These are phyloP conservation scores for Lophura nycthemera DNA, from an alignment of 2,113 vertebrate genomes.

Conservation along the genomic window DNA sequence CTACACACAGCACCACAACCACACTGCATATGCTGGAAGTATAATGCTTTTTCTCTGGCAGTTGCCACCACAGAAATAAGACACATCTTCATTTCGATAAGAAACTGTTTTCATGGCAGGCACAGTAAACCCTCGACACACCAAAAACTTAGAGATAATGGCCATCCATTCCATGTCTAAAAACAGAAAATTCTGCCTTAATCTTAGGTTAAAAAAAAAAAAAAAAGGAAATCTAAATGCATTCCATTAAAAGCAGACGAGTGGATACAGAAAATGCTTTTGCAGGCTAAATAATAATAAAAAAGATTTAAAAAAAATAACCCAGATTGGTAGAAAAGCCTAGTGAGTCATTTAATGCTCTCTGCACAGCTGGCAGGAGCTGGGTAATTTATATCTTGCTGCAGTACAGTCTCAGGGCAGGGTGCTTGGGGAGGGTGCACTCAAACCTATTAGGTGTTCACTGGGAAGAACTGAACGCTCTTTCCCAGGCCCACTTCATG, in stretches of 20 bases:
- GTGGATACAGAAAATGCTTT: slow-evolving; percentile 20
- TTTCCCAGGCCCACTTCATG: not conserved
- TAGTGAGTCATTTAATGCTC: slow-evolving; percentile 32
- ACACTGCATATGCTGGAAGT: slow-evolving; percentile 16
- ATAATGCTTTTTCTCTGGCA: slow-evolving; percentile 38
- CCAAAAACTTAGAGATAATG: slow-evolving; percentile 37
- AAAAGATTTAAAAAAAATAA: rapidly evolving
- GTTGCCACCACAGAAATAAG: slow-evolving; percentile 18
- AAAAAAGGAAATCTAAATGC: not conserved
- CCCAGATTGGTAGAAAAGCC: slow-evolving; percentile 9
- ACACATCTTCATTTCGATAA: slow-evolving; percentile 23
- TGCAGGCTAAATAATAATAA: slow-evolving; percentile 28
- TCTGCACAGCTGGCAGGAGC: not conserved
- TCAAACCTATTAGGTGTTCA: not conserved
- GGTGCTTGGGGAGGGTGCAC: not conserved
- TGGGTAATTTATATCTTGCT: not conserved
- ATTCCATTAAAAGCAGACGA: slow-evolving; percentile 39
- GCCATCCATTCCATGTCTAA: not conserved
- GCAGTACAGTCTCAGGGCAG: not conserved
- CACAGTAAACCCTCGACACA: not conserved
- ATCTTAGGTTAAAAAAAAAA: not conserved
- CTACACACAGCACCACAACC: not conserved
- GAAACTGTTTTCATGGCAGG: slow-evolving; percentile 2
- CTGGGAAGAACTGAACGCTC: not conserved
- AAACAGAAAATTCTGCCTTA: slow-evolving; percentile 21